A percentile compares a stretch with the other conserved stretches of the same genome.
phyloP scores from a whole-genome alignment of 2,113 vertebrate species.

The Urocolius indicus region DNA sequence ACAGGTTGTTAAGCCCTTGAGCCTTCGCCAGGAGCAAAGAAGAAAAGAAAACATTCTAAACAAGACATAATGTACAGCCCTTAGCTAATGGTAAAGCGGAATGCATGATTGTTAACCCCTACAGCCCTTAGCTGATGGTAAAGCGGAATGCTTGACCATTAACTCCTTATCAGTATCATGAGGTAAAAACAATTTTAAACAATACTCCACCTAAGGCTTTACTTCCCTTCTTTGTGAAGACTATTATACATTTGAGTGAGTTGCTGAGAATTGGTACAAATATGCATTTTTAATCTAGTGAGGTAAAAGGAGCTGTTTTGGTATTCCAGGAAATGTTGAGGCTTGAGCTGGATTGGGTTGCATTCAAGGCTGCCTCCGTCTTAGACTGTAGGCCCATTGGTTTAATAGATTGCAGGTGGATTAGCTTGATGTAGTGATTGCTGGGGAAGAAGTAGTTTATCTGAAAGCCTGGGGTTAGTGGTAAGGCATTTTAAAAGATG shows the following conservation, averaged over 20 bases:
- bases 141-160: no score
- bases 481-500: not conserved
- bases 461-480: not conserved
- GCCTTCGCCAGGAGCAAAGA: no score
- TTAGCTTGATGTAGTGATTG: not conserved
- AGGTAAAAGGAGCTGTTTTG: not conserved
- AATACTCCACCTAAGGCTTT: not conserved
- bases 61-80: no score
- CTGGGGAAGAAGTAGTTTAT: not conserved
- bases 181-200: not conserved
- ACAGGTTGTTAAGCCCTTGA: no score
- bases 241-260: not conserved
- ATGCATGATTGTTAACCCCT: no score
- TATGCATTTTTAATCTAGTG: not conserved
- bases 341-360: not conserved
- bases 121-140: no score
- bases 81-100: no score
- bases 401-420: not conserved
- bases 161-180: no score
- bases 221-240: not conserved
- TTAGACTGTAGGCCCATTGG: not conserved
- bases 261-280: not conserved
- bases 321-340: not conserved
- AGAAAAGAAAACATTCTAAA: no score
- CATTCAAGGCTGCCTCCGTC: accelerated